Conservation (phyloP, 2,888 invertebrate genomes). For the Caenorhabditis panamensis region DNA sequence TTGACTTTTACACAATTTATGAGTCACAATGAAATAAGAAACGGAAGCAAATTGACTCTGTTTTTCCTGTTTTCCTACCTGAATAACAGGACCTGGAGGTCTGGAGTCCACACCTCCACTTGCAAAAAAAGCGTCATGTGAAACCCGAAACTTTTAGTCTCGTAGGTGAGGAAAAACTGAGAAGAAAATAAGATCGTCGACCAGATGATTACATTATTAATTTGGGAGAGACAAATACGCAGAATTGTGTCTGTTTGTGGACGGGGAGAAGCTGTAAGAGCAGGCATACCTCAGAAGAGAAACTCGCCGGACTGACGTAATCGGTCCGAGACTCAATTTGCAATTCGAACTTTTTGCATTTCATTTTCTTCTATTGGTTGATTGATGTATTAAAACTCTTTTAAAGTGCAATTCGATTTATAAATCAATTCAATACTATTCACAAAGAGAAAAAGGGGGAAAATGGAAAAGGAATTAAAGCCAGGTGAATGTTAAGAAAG, state of each 20-base stretch:
- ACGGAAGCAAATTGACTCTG: no score
- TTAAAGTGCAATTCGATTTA: neutral
- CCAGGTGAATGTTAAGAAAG: neutral
- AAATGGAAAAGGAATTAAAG: slow-evolving; percentile 1
- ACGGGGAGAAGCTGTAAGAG: neutral
- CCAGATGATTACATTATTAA: neutral
- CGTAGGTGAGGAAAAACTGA: neutral
- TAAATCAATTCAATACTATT: no score
- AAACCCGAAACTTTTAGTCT: neutral
- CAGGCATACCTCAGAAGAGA: neutral
- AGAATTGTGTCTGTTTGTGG: neutral
- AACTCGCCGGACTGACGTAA: neutral
- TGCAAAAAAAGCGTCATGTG: neutral
- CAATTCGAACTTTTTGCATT: slow-evolving; percentile 7
- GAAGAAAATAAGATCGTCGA: neutral
- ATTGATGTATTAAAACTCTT: neutral
- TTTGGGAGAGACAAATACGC: neutral
- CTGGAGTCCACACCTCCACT: no score
- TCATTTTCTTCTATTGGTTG: neutral
- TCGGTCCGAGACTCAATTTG: slow-evolving; percentile 19
- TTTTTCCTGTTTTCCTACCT: no score
- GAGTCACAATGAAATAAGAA: no score
- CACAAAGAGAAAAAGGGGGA: no score
- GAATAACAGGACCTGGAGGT: no score
- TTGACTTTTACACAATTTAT: no score